These are phyloP conservation scores for Ptiloglossa arizonensis DNA, from an alignment of 1,140 invertebrate genomes.

Conservation along the genomic window DNA sequence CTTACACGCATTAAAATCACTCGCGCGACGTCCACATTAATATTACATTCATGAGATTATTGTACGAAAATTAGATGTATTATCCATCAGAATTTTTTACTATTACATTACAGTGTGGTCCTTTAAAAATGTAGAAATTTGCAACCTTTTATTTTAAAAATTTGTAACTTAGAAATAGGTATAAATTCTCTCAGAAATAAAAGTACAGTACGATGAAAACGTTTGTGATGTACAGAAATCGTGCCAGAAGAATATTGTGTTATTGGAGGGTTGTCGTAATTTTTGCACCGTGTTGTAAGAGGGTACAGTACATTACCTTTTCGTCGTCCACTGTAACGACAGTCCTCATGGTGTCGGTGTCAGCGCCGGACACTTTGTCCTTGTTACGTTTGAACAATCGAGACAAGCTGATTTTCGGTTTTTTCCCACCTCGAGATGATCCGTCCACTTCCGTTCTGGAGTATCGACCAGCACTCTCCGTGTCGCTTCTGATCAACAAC, in stretches of 20 bases:
- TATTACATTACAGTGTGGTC: not conserved
- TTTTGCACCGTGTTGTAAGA: too few relatives aligned
- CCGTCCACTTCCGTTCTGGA: slow-evolving; percentile 78
- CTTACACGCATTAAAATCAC: not conserved
- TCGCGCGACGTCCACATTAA: too few relatives aligned
- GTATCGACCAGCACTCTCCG: slow-evolving; percentile 80
- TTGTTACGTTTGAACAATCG: slow-evolving; percentile 79
- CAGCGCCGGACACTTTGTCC: slow-evolving; percentile 79
- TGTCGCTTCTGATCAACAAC: slow-evolving; percentile 76
- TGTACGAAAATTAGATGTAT: too few relatives aligned
- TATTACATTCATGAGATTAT: too few relatives aligned
- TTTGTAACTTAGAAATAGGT: too few relatives aligned
- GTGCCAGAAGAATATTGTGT: too few relatives aligned
- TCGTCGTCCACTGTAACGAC: slow-evolving; percentile 79
- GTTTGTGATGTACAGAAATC: too few relatives aligned
- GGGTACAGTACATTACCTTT: slow-evolving; percentile 75
- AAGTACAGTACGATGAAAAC: too few relatives aligned
- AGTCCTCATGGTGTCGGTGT: slow-evolving; percentile 80
- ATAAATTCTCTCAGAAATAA: too few relatives aligned
- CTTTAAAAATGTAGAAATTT: too few relatives aligned
- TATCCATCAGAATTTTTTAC: not conserved
- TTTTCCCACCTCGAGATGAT: slow-evolving; percentile 63
- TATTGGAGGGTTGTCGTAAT: too few relatives aligned
- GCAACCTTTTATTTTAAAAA: too few relatives aligned
- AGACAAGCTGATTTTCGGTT: slow-evolving; percentile 73